Evolutionary conservation across 2,113 vertebrate species (phyloP).

Genomic region (Lepus timidus): DNA sequence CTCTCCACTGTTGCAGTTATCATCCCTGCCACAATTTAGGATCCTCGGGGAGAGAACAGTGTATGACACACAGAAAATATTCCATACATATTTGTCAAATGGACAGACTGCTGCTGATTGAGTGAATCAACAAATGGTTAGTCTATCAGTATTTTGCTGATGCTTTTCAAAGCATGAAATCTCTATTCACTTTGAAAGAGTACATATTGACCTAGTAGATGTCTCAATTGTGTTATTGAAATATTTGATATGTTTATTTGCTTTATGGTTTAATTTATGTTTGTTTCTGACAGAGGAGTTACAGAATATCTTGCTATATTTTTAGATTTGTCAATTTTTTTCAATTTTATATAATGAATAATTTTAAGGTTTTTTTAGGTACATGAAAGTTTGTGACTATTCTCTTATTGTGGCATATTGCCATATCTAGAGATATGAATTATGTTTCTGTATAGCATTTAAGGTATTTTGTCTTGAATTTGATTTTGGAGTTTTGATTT

Average conservation of each 20-base stretch:
- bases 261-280: background rate
- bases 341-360: background rate
- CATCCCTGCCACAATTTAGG: background rate
- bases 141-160: background rate
- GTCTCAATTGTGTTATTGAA: background rate
- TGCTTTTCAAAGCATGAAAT: slow-evolving; percentile 14
- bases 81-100: background rate
- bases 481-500: background rate
- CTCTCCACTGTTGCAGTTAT: background rate
- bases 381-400: background rate
- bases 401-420: background rate
- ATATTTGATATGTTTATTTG: background rate
- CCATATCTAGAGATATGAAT: background rate
- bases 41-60: background rate
- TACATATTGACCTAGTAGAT: background rate
- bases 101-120: background rate
- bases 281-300: background rate
- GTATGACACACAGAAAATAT: background rate
- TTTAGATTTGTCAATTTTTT: background rate
- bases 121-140: background rate
- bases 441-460: background rate
- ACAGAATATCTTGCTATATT: background rate
- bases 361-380: background rate
- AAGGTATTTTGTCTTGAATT: background rate
- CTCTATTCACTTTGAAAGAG: background rate